A percentile compares a stretch with the other conserved stretches of the same genome.
Conservation (phyloP, 1,140 invertebrate species). For the Rhopalosiphum padi region DNA sequence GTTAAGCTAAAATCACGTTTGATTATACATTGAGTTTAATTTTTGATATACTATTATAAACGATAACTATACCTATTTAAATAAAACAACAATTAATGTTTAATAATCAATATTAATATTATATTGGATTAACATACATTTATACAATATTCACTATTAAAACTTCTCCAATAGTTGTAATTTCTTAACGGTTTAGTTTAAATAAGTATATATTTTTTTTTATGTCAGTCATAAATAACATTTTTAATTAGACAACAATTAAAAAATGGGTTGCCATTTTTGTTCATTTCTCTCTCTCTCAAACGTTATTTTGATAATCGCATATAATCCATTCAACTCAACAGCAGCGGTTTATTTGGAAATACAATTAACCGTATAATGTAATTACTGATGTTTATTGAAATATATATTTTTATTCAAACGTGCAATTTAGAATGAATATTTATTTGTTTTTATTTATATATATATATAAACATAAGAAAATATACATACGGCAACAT, state of each 20-base stretch:
- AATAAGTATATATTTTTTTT: neutral
- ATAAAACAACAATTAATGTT: neutral
- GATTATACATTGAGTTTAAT: neutral
- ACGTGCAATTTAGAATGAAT: neutral
- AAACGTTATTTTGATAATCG: conserved; percentile 1
- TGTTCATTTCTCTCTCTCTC: neutral
- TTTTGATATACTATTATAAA: neutral
- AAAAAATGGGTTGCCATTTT: conserved; percentile 1
- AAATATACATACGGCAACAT: too few relatives aligned
- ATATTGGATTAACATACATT: neutral
- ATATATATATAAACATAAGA: too few relatives aligned
- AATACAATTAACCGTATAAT: neutral
- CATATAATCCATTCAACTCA: neutral
- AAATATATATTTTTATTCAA: neutral
- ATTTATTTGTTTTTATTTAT: neutral
- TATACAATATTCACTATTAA: neutral
- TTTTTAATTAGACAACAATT: neutral
- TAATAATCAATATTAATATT: neutral
- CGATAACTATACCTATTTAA: neutral
- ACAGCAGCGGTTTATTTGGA: neutral
- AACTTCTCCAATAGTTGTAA: neutral
- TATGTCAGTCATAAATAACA: neutral
- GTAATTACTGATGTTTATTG: neutral
- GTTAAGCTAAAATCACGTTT: neutral
- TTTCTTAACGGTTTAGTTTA: neutral